Evolutionary conservation across 2,888 invertebrate species (phyloP).

Genomic region (Tanypteryx hageni): DNA sequence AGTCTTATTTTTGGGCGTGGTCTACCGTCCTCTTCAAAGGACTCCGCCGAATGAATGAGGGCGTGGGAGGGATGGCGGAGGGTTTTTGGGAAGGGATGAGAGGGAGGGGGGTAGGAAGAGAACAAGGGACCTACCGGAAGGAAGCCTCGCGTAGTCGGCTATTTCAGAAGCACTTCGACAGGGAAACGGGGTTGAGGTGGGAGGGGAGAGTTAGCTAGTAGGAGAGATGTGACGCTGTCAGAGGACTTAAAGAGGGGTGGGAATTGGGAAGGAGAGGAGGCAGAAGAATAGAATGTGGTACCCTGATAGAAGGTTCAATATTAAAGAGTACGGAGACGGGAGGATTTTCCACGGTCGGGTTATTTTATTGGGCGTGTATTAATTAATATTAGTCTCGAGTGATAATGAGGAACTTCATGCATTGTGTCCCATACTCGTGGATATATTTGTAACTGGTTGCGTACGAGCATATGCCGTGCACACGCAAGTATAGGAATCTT

Average conservation of each 20-base stretch:
- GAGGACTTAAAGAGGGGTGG: not conserved
- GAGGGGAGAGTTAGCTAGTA: not conserved
- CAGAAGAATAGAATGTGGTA: not conserved
- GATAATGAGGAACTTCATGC: too few relatives aligned
- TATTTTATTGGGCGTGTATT: too few relatives aligned
- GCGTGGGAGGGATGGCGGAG: not conserved
- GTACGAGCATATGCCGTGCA: too few relatives aligned
- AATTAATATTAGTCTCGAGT: too few relatives aligned
- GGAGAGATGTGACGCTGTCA: not conserved
- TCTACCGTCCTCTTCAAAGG: not conserved
- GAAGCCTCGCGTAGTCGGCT: not conserved
- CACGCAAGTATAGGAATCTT: too few relatives aligned
- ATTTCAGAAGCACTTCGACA: not conserved
- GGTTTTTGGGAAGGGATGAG: not conserved
- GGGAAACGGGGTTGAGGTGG: not conserved
- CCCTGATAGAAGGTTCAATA: too few relatives aligned
- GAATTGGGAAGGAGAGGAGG: not conserved
- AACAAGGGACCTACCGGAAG: not conserved
- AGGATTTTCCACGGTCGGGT: too few relatives aligned
- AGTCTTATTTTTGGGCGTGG: conserved; percentile 1
- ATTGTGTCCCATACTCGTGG: too few relatives aligned
- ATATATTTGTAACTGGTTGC: too few relatives aligned
- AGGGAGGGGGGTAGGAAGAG: not conserved
- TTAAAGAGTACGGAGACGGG: too few relatives aligned
- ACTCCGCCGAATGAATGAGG: not conserved